phyloP scores from a whole-genome alignment of 2,888 invertebrate genomes.

The Theretra japonica region DNA sequence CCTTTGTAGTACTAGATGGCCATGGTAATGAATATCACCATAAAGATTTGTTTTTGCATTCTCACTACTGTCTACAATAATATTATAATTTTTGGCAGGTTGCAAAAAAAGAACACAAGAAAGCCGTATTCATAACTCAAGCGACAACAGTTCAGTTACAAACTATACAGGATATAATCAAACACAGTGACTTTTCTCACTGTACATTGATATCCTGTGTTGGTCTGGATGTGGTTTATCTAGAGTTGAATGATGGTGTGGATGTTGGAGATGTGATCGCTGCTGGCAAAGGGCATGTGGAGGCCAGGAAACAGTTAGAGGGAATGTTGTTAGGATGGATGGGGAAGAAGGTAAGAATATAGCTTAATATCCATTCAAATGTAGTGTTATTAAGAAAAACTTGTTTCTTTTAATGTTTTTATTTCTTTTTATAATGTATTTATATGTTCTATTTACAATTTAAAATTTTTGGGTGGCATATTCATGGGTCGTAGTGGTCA shows the following conservation, averaged over 20 bases:
- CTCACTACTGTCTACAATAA: neutral
- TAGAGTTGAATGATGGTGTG: constrained; percentile 70
- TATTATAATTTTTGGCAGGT: constrained; percentile 49
- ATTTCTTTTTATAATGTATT: too few species aligned
- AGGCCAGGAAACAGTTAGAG: constrained; percentile 68
- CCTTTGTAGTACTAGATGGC: too few species aligned
- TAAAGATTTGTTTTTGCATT: too few species aligned
- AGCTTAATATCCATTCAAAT: neutral
- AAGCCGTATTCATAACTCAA: constrained; percentile 85
- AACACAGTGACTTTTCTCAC: constrained; percentile 85
- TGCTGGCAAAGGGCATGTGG: constrained; percentile 61
- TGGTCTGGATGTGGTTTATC: constrained; percentile 82
- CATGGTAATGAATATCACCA: too few species aligned
- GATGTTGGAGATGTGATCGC: constrained; percentile 69
- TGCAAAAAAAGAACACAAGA: constrained; percentile 67
- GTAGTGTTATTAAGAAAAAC: too few species aligned
- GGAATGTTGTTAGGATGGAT: constrained; percentile 81
- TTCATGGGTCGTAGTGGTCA: too few species aligned
- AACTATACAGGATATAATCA: constrained; percentile 85
- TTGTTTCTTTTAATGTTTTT: too few species aligned
- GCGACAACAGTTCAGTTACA: constrained; percentile 81
- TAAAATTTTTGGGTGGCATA: too few species aligned
- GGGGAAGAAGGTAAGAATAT: constrained; percentile 77
- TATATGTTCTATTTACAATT: too few species aligned
- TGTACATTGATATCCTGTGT: constrained; percentile 86